Evolutionary conservation across 2,797 vertebrate genomes (phyloP), one percentile per base, ranked within the genome.

Genomic region (Cossypha heuglini): DNA sequence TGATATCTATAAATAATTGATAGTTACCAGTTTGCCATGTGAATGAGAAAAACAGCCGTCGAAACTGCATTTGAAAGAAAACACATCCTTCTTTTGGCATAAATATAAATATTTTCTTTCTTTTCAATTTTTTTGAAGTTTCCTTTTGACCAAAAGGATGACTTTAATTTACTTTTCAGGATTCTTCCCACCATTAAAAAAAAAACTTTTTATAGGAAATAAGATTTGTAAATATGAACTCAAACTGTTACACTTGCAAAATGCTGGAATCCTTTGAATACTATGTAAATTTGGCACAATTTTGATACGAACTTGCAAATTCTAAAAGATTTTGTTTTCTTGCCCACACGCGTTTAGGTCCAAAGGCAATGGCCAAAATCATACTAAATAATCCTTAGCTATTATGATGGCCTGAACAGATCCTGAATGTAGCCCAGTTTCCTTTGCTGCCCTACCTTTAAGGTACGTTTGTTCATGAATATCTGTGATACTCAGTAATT

Each of bases 391-490:
- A 46, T 38, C 10, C 16, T 73, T 63, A 66, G 13, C 8, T 85
- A 21, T 67, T 42, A 38, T 26, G 21, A n/a, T 14, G 33, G 26
- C 45, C 31, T 55, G 38, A 43, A 33, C 12, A 51, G 38, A 76
- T 45, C 13, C 20, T 42, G 8, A 26, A 28, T 22, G 13, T 22
- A 54, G 33, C 13, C 11, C 29, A 40, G 1, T 68, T 62, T 83
- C 19, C 51, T 90, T 84, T 75, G 15, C 59, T 42, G 22, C 66
- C 57, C 94, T 98, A 99, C 99, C 99, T 98, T 98, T 98, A 67
- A 99, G 98, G 83, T 98, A 99, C 0, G 92, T 97, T 97, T 99
- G 99, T 67, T 99, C 99, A 1, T 99, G 98, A 11, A 99, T 95
- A 84, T 99, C 98, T 2, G 98, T 96, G 35, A 99, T 97, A 94